A percentile compares a stretch with the other conserved stretches of the same genome.
These are phyloP conservation scores for Mythimna impura DNA, from an alignment of 2,888 invertebrate species.

Conservation along the genomic window DNA sequence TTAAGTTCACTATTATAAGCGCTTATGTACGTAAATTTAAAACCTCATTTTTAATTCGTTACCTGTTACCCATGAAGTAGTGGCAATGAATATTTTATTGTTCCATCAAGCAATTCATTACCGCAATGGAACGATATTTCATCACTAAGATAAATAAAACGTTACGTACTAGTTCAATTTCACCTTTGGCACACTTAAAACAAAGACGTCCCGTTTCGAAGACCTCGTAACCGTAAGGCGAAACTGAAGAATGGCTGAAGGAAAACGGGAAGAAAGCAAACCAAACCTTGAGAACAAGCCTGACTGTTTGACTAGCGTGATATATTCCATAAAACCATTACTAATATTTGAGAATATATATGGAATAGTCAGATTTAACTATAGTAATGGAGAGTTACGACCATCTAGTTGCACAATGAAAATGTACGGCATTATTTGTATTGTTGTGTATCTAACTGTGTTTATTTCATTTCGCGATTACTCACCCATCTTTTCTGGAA, in stretches of 20 bases:
- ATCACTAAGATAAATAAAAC: constrained; percentile 16
- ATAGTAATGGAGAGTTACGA: constrained; percentile 62
- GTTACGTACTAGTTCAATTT: constrained; percentile 16
- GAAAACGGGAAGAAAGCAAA: constrained; percentile 27
- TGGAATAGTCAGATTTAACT: constrained; percentile 74
- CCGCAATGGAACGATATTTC: constrained; percentile 50
- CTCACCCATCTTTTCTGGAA: constrained; percentile 44
- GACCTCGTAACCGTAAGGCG: background rate
- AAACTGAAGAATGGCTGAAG: constrained; percentile 37
- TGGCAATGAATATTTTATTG: constrained; percentile 51
- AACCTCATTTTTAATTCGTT: constrained; percentile 23
- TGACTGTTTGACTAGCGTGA: constrained; percentile 49
- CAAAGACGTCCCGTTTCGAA: constrained; percentile 18
- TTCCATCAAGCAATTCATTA: constrained; percentile 57
- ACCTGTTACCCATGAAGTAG: constrained; percentile 9
- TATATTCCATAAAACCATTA: constrained; percentile 66
- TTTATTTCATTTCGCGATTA: constrained; percentile 55
- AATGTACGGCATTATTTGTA: constrained; percentile 58
- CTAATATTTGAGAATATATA: constrained; percentile 68
- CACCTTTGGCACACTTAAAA: background rate
- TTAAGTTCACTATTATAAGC: constrained; percentile 3
- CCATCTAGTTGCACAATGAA: constrained; percentile 69
- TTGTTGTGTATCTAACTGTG: constrained; percentile 52
- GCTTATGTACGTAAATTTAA: constrained; percentile 5
- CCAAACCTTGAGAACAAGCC: constrained; percentile 31